Conservation (phyloP, 2,888 invertebrate species). For the Schizotus pectinicornis region DNA sequence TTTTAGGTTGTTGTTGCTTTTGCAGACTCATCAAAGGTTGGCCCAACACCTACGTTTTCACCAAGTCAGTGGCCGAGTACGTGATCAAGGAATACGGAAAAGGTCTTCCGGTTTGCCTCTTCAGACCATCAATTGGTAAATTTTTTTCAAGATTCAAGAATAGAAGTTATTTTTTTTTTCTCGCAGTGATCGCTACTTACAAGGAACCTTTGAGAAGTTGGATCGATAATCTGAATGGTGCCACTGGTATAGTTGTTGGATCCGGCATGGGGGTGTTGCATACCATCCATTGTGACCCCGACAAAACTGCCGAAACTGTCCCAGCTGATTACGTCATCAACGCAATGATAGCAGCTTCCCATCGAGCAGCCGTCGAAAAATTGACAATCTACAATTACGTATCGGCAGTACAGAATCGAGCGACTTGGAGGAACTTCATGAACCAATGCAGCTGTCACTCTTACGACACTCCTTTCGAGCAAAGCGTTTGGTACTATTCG, state of each 20-base stretch:
- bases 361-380: no score
- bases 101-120: slow-evolving; percentile 77
- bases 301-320: slow-evolving; percentile 68
- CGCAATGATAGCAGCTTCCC: background rate
- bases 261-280: slow-evolving; percentile 67
- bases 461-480: no score
- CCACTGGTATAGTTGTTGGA: slow-evolving; percentile 59
- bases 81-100: slow-evolving; percentile 70
- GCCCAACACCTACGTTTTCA: slow-evolving; percentile 85
- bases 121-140: slow-evolving; percentile 83
- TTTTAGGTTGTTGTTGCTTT: slow-evolving; percentile 19
- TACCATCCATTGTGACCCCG: slow-evolving; percentile 62
- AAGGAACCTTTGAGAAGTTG: slow-evolving; percentile 62
- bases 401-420: no score
- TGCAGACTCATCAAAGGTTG: slow-evolving; percentile 38
- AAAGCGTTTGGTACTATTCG: no score
- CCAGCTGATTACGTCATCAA: slow-evolving; percentile 61
- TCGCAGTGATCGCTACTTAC: slow-evolving; percentile 44
- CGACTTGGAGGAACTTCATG: no score
- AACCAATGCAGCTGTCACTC: no score
- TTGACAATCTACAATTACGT: no score
- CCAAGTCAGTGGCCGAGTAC: slow-evolving; percentile 87
- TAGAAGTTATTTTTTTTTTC: background rate
- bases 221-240: slow-evolving; percentile 75
- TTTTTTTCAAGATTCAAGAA: no score